Evolutionary conservation across 2,113 vertebrate genomes (phyloP), one percentile per base, ranked within the genome.

Genomic region (Ptychochromis oligacanthus): DNA sequence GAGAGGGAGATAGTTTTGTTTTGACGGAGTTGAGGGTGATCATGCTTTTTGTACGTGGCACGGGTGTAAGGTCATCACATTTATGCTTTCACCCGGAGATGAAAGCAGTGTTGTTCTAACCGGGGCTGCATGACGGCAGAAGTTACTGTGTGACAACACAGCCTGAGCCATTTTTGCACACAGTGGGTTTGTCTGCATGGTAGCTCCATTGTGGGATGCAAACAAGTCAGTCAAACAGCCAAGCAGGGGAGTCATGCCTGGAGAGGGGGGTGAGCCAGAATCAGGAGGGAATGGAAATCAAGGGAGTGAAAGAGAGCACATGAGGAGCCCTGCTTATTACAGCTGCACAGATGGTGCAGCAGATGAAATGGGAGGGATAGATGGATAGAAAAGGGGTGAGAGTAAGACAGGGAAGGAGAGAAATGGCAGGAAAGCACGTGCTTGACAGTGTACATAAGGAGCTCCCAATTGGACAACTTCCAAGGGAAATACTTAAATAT

Each of bases 281-380:
- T 80, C 75, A 24, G 83, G 83, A 60, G 77, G 81, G 58, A 56
- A 56, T 81, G 72, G 76, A 76, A 82, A 67, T 84, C 65, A 38
- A 58, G 67, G 57, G 59, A 80, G 75, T 78, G 83, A 83, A 75
- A 81, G 64, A 65, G 87, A 80, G 75, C 87, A 80, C 90, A 88
- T 1, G 59, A 85, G 55, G 75, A 83, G 82, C 65, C 79, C 49
- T 80, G 86, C 86, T 92, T 88, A 89, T 88, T 92, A 79, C 91
- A 91, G 89, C 91, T 92, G 91, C 91, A 93, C 94, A 95, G 94
- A 94, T 95, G 94, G 93, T 83, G 82, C 80, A 75, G 90, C 92
- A 93, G 92, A 94, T 90, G 94, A 94, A 88, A 87, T 61, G 82
- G 90, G 86, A 91, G 84, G 89, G 83, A 72, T 84, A 82, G 86